These are phyloP conservation scores for Pseudococcus longispinus DNA, from an alignment of 2,888 invertebrate genomes.

Conservation along the genomic window DNA sequence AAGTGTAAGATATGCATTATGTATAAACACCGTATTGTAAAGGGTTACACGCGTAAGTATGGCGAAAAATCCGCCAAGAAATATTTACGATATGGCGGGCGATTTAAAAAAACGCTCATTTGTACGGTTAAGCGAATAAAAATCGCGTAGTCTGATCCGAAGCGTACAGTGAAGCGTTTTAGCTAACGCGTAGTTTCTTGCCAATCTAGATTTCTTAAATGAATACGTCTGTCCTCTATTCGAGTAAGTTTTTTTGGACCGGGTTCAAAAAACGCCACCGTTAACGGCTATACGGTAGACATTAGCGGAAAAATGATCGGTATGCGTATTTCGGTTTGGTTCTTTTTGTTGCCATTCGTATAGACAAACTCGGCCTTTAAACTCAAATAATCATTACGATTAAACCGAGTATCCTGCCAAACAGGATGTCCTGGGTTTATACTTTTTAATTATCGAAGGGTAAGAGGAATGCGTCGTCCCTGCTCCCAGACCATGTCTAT, in stretches of 20 bases:
- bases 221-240: slow-evolving; percentile 38
- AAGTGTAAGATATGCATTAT: background rate
- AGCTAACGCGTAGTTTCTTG: slow-evolving; percentile 32
- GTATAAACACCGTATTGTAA: background rate
- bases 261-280: slow-evolving; percentile 8
- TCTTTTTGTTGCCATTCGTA: slow-evolving; percentile 7
- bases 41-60: background rate
- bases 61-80: slow-evolving; percentile 22
- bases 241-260: slow-evolving; percentile 3
- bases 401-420: slow-evolving; percentile 32
- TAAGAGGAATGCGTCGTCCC: background rate
- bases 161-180: background rate
- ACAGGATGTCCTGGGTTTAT: slow-evolving; percentile 38
- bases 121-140: slow-evolving; percentile 20
- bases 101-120: slow-evolving; percentile 26
- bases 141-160: slow-evolving; percentile 32
- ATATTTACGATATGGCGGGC: background rate
- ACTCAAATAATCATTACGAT: slow-evolving; percentile 12
- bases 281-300: slow-evolving; percentile 20
- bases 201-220: slow-evolving; percentile 42
- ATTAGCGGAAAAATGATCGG: slow-evolving; percentile 24
- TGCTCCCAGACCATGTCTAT: background rate
- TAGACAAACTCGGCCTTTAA: slow-evolving; percentile 37
- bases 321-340: background rate
- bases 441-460: slow-evolving; percentile 21